Conservation (phyloP, 30 jellyfish, hydroid and myxozoan genomes). For the Cassiopea xamachana region DNA sequence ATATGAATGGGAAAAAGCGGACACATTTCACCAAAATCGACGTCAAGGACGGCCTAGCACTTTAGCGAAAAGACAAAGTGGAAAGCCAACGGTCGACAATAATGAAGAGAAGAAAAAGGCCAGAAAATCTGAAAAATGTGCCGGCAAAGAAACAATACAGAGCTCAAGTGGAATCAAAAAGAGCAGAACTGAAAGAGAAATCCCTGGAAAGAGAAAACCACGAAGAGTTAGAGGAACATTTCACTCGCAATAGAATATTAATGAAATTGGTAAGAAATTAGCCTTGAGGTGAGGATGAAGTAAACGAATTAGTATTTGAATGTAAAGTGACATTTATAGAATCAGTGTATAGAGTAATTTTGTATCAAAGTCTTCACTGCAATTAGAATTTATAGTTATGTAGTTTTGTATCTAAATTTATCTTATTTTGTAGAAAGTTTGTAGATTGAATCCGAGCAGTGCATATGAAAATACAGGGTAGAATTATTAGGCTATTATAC, state of each 20-base stretch:
- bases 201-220: background rate
- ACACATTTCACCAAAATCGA: background rate
- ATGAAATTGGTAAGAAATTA: background rate
- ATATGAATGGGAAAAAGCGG: slow-evolving; percentile 62
- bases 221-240: background rate
- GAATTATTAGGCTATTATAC: background rate
- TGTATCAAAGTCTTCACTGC: slow-evolving; percentile 5
- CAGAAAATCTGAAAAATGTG: background rate
- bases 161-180: background rate
- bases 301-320: background rate
- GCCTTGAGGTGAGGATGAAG: background rate
- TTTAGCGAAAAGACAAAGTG: slow-evolving; percentile 5
- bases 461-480: background rate
- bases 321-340: background rate
- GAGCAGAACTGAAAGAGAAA: background rate
- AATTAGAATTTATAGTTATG: slow-evolving; percentile 8
- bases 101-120: background rate
- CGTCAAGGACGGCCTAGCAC: slow-evolving; percentile 27
- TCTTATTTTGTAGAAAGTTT: background rate
- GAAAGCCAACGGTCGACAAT: background rate
- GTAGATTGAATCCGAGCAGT: background rate
- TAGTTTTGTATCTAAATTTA: background rate
- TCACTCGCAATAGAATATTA: background rate
- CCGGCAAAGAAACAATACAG: background rate
- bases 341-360: slow-evolving; percentile 9